Percentiles rank a stretch among this genome's conserved stretches.
Conservation (phyloP, 2,888 invertebrate genomes). For the Aromia moschata region DNA sequence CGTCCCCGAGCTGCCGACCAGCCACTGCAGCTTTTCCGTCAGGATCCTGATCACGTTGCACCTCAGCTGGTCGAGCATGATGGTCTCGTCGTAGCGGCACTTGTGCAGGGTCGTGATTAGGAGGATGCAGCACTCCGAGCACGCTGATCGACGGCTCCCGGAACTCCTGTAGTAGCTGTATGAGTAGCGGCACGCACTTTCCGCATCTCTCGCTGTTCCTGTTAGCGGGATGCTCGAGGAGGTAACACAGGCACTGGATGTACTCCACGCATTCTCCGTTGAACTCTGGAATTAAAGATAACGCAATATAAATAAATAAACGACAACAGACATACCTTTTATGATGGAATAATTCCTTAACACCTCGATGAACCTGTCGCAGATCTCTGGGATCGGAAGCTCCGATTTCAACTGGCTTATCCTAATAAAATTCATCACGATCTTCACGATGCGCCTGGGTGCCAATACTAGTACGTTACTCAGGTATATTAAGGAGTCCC, state of each 20-base stretch:
- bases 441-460: constrained; percentile 56
- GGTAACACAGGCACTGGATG: constrained; percentile 55
- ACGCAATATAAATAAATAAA: background rate
- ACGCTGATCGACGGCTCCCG: constrained; percentile 43
- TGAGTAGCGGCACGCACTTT: constrained; percentile 48
- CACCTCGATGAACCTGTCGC: constrained; percentile 50
- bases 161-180: constrained; percentile 50
- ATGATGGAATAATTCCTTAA: constrained; percentile 45
- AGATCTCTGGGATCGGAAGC: constrained; percentile 56
- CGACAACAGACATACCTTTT: constrained; percentile 36
- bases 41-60: constrained; percentile 51
- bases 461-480: constrained; percentile 53
- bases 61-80: constrained; percentile 52
- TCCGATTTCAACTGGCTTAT: constrained; percentile 54
- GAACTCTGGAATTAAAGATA: constrained; percentile 47
- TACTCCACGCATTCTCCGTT: constrained; percentile 49
- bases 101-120: constrained; percentile 54
- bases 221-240: constrained; percentile 54
- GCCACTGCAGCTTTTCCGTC: constrained; percentile 52
- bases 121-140: constrained; percentile 55
- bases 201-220: constrained; percentile 49
- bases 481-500: constrained; percentile 56
- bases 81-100: constrained; percentile 53
- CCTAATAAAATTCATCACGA: constrained; percentile 56
- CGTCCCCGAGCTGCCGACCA: constrained; percentile 48